These are phyloP conservation scores for Rhinoptilus africanus DNA, from an alignment of 2,113 vertebrate genomes.

Conservation along the genomic window DNA sequence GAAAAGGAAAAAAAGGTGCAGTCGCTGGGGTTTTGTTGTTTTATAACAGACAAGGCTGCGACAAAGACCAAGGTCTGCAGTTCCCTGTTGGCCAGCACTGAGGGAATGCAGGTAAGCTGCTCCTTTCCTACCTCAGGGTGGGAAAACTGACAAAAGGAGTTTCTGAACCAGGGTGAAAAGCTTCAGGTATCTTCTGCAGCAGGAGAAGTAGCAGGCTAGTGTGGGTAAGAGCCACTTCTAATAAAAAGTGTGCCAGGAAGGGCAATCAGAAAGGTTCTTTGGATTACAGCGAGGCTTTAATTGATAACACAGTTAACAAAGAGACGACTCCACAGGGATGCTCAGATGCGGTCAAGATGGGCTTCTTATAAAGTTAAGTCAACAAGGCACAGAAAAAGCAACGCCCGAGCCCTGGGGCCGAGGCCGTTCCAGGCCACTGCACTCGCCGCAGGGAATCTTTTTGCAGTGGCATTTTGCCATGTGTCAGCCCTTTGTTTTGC, in stretches of 20 bases:
- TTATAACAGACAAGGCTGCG: neutral
- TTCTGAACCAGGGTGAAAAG: neutral
- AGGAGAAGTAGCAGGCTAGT: neutral
- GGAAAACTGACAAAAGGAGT: neutral
- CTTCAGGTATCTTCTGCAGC: neutral
- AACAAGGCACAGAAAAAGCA: slow-evolving; percentile 53
- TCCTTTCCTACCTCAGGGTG: neutral
- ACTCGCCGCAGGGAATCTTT: neutral
- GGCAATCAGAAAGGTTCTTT: neutral
- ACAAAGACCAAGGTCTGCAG: neutral
- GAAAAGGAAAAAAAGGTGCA: neutral
- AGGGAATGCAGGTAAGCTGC: neutral
- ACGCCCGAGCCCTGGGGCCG: neutral
- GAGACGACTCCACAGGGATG: slow-evolving; percentile 15
- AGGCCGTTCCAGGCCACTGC: slow-evolving; percentile 41
- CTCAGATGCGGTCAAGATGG: slow-evolving; percentile 54
- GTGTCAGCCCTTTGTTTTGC: slow-evolving; percentile 44
- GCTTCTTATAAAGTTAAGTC: slow-evolving; percentile 41
- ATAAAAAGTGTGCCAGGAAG: neutral
- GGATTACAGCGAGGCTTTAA: slow-evolving; percentile 2
- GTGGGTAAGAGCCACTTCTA: neutral
- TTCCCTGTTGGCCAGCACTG: neutral
- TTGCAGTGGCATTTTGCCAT: neutral
- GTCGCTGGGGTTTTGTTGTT: neutral
- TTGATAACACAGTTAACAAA: slow-evolving; percentile 52